A percentile compares a stretch with the other conserved stretches of the same genome.
phyloP scores from a whole-genome alignment of 2,888 invertebrate genomes.

The Hypsopygia costalis region DNA sequence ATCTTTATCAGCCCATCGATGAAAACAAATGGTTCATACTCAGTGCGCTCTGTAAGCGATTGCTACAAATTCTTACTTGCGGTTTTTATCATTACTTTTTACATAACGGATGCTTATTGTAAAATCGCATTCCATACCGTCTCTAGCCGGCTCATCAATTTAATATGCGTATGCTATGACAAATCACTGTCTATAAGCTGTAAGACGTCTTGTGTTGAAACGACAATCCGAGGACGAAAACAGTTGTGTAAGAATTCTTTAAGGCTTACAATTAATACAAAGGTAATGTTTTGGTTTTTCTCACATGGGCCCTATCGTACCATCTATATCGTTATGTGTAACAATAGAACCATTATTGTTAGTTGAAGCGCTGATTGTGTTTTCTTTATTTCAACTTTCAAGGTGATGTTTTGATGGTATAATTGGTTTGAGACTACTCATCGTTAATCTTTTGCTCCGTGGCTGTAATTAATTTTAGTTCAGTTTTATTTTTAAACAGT shows the following conservation, averaged over 20 bases:
- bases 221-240: conserved; percentile 24
- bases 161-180: conserved; percentile 32
- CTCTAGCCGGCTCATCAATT: conserved; percentile 34
- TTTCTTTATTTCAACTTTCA: conserved; percentile 61
- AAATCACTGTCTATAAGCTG: conserved; percentile 32
- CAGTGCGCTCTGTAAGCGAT: conserved; percentile 14
- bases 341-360: conserved; percentile 66
- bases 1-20: not conserved
- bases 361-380: conserved; percentile 43
- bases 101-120: conserved; percentile 31
- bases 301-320: conserved; percentile 59
- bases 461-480: conserved; percentile 45
- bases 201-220: conserved; percentile 27
- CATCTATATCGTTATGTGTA: conserved; percentile 52
- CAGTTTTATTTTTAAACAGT: conserved; percentile 32
- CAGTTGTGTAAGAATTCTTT: conserved; percentile 25
- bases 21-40: not conserved
- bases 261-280: conserved; percentile 53
- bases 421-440: conserved; percentile 51
- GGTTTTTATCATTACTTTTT: conserved; percentile 25
- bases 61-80: conserved; percentile 22
- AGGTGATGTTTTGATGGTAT: conserved; percentile 71
- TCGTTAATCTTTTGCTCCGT: conserved; percentile 47
- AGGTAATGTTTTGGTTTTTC: conserved; percentile 56
- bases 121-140: conserved; percentile 29